Base-by-base conservation (phyloP, 2,888 invertebrate species). In the Pachydiplax longipennis region DNA sequence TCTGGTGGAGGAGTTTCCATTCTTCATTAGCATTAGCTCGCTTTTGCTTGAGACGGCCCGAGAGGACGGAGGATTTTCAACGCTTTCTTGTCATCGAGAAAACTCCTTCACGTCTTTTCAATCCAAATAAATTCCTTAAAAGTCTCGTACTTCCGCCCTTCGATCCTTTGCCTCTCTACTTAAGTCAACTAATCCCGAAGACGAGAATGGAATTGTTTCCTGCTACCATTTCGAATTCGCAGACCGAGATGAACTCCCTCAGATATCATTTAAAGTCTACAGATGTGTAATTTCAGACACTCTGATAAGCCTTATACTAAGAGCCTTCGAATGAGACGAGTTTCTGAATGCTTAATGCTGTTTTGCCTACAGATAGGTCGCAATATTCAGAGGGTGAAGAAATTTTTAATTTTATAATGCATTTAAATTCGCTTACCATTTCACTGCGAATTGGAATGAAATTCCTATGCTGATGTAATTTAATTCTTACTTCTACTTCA, bases 201-300 rank as follows among this genome's bases (percentile, higher is more conserved):
- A 87, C 18, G 25, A 35, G 18, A 22, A 87, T 31, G 61, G 82
- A 87, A 87, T 61, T 61, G 87, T n/a, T 87, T 87, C 83, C 25
- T 83, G 82, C 82, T 31, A 3, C 48, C 48, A 83, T 37, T 61
- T 61, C 13, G 40, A 10, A 83, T 87, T n/a, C 87, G 22, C 13
- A 53, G 37, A 22, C 35, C 13, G 61, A 35, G 65, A 87, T 61
- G 87, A 87, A n/a, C 37, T 65, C 15, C 65, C n/a, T n/a, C 35
- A 35, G 25, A 65, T 73, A 25, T 73, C 73, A 25, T 73, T 73
- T 53, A 13, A 73, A 73, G 31, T 73, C 25, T 73, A 31, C 25
- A 31, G 73, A 73, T 13, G 31, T 25, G 73, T 25, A 25, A 73
- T 73, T 65, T 73, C 31, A 73, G 73, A 73, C n/a, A 31, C 73